Conservation (phyloP, 2,113 vertebrate species). For the Donacobius atricapilla region DNA sequence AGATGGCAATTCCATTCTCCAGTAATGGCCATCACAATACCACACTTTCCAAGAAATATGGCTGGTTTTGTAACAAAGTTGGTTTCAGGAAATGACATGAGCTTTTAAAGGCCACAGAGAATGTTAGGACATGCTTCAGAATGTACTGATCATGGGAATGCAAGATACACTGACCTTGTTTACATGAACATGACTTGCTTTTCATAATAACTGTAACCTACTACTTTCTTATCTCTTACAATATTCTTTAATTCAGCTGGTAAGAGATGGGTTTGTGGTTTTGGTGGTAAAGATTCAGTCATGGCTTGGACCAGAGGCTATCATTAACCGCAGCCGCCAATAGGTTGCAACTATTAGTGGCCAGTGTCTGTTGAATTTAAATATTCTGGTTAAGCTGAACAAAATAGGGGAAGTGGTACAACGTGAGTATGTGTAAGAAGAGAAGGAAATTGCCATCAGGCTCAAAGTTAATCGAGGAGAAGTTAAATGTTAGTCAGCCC, state of each 20-base stretch:
- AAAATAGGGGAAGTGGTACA: neutral
- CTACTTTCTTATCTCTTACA: neutral
- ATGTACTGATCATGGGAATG: neutral
- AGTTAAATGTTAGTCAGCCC: neutral
- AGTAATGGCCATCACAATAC: neutral
- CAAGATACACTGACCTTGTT: neutral
- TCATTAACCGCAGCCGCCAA: neutral
- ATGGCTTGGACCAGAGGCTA: neutral
- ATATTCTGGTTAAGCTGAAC: neutral
- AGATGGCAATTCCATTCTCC: neutral
- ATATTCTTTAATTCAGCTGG: neutral
- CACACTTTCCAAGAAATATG: neutral
- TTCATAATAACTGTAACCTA: neutral
- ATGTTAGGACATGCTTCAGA: neutral
- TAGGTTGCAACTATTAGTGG: neutral
- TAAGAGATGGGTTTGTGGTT: neutral
- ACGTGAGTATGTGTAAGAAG: rapidly evolving
- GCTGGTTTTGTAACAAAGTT: neutral
- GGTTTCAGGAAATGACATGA: neutral
- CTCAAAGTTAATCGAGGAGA: neutral
- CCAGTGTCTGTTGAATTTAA: neutral
- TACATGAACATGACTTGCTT: neutral
- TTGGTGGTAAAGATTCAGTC: neutral
- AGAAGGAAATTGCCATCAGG: neutral
- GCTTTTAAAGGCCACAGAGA: neutral